A percentile compares a stretch with the other conserved stretches of the same genome.
phyloP scores from a whole-genome alignment of 2,888 invertebrate species.

The Agrenia bidenticulata region DNA sequence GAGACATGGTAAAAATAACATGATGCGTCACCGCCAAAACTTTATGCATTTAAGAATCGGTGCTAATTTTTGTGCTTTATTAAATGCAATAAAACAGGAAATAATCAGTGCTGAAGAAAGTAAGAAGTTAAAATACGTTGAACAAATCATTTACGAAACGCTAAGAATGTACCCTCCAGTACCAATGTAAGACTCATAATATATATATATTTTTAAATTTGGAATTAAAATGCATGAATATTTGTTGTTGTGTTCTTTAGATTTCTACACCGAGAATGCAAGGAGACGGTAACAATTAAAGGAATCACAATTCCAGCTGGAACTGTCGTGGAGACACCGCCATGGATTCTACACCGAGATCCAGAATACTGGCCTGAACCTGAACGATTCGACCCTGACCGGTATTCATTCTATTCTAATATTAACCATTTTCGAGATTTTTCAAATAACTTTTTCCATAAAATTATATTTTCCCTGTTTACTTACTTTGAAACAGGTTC shows the following conservation, averaged over 20 bases:
- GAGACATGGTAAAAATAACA: constrained; percentile 50
- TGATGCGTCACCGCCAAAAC: neutral
- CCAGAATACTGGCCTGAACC: constrained; percentile 52
- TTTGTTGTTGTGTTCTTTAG: constrained; percentile 27
- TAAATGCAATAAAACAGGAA: constrained; percentile 38
- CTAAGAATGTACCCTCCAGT: constrained; percentile 50
- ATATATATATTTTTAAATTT: constrained; percentile 7
- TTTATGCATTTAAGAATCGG: no score
- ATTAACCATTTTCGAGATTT: neutral
- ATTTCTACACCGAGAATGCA: constrained; percentile 51
- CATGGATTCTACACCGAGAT: constrained; percentile 49
- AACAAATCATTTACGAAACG: constrained; percentile 51
- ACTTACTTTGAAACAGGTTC: constrained; percentile 29
- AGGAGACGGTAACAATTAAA: constrained; percentile 50
- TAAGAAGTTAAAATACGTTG: constrained; percentile 45
- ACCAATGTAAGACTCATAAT: constrained; percentile 43
- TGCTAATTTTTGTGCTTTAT: constrained; percentile 13
- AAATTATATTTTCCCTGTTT: constrained; percentile 1
- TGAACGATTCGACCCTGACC: constrained; percentile 46
- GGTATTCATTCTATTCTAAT: neutral
- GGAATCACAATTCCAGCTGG: constrained; percentile 50
- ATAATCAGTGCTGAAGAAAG: constrained; percentile 48
- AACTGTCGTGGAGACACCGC: constrained; percentile 49
- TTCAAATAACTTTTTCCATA: no score
- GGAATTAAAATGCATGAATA: neutral